phyloP scores from a whole-genome alignment of 2,113 vertebrate genomes.

The Chaetodon auriga region DNA sequence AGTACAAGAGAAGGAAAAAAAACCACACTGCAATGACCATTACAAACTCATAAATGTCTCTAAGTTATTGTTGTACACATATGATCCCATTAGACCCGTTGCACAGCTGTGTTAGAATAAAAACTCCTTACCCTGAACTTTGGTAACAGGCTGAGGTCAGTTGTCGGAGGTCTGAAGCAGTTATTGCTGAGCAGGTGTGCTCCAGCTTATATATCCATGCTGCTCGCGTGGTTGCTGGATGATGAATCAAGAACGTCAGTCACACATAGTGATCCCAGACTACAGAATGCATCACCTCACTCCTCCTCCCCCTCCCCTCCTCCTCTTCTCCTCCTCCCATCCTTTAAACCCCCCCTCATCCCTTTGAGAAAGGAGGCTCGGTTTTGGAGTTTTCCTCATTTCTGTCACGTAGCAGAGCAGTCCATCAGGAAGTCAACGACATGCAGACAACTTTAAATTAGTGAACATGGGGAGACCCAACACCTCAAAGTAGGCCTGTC shows the following conservation, averaged over 20 bases:
- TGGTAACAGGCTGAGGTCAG: slow-evolving; percentile 70
- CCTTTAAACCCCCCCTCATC: slow-evolving; percentile 36
- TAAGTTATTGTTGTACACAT: neutral
- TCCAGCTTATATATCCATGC: slow-evolving; percentile 71
- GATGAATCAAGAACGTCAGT: slow-evolving; percentile 79
- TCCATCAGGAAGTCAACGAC: slow-evolving; percentile 82
- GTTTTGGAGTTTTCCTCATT: slow-evolving; percentile 62
- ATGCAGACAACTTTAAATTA: slow-evolving; percentile 75
- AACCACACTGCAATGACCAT: neutral
- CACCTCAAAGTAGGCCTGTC: slow-evolving; percentile 56
- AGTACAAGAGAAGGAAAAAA: neutral
- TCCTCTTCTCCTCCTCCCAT: slow-evolving; percentile 45
- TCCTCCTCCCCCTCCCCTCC: neutral
- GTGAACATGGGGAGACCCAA: slow-evolving; percentile 68
- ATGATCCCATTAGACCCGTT: no score
- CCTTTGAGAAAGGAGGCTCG: slow-evolving; percentile 49
- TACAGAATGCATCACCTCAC: slow-evolving; percentile 55
- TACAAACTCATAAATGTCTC: neutral
- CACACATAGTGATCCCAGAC: slow-evolving; percentile 62
- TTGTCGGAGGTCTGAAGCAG: slow-evolving; percentile 58
- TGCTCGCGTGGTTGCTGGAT: slow-evolving; percentile 56
- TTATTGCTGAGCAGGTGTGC: slow-evolving; percentile 63
- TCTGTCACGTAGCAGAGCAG: slow-evolving; percentile 81
- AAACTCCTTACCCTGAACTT: slow-evolving; percentile 75
- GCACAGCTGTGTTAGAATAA: no score